Base-by-base conservation (phyloP, 1,140 invertebrate species). In the Pseudomyrmex cubaensis region DNA sequence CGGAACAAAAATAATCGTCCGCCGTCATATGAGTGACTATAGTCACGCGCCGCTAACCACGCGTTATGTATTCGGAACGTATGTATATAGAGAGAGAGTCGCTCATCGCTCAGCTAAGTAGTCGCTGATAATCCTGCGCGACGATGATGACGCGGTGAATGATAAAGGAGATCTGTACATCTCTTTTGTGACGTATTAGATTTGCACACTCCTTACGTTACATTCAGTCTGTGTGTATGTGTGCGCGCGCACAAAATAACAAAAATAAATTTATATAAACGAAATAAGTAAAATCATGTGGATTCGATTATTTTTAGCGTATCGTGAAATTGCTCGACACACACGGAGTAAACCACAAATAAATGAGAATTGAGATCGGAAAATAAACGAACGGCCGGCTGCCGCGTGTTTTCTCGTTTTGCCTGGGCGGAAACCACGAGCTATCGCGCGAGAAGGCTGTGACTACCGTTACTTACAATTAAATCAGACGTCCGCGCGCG, bases 391-490 rank as follows among this genome's bases (percentile, higher is more conserved):
- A n/a, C 13, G 48, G 48, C 15, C 9, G 22, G 8, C 48, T 17
- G 9, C 35, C 12, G 48, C 75, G n/a, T 35, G 64, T 70, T 35
- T 78, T 44, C 52, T 56, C 63, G 75, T 48, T 22, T 35, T 35
- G 35, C 35, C 35, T 7, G 35, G 35, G 35, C 35, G 35, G 35
- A 35, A 13, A n/a, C 9, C 20, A n/a, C 12, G 17, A 20, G 46
- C 9, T 70, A 35, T 35, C 35, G 35, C 35, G 5, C 35, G 35
- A 35, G 35, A 35, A 35, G 35, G 35, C 35, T 35, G 35, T 35
- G 35, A 35, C 35, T 35, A 80, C 54, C 76, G 76, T 80, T 80
- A 80, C 54, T 70, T 35, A 80, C 76, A 80, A 80, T 80, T 80
- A 80, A 80, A 80, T 59, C 54, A 54, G 44, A 35, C 64, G 70